Evolutionary conservation across 2,797 vertebrate species (phyloP).

Genomic region (Anisognathus igniventris): DNA sequence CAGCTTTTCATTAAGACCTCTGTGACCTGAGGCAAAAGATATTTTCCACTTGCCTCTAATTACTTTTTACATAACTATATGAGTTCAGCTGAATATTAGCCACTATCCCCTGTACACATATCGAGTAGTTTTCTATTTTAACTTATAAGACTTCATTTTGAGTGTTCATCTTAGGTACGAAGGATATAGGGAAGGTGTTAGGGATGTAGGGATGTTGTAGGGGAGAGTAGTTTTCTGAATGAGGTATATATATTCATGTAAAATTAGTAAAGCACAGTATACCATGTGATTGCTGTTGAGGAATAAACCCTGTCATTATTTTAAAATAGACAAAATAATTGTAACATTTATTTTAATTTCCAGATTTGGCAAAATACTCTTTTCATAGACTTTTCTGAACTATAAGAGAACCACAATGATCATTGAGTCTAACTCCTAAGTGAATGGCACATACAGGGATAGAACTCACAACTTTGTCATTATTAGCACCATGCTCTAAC

Average conservation of each 20-base stretch:
- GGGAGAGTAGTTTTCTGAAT: neutral
- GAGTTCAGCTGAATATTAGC: neutral
- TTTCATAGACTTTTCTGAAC: neutral
- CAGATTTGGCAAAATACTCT: neutral
- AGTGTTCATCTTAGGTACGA: neutral
- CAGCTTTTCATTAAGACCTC: neutral
- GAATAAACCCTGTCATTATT: neutral
- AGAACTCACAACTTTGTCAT: neutral
- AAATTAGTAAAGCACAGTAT: neutral
- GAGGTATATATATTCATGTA: neutral
- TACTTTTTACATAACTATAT: neutral
- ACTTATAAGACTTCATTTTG: neutral
- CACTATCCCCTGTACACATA: neutral
- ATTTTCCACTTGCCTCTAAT: slow-evolving; percentile 8
- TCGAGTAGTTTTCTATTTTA: neutral
- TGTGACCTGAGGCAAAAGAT: neutral
- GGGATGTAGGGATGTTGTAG: neutral
- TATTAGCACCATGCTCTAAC: neutral
- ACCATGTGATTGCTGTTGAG: neutral
- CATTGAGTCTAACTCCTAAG: neutral
- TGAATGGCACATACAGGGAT: neutral
- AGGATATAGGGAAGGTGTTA: neutral
- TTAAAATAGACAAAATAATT: neutral
- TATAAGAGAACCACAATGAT: neutral
- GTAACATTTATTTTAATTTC: neutral